These are phyloP conservation scores for Beroe ovata DNA, from an alignment of 37 sponge, comb jelly and placozoan genomes.

Conservation along the genomic window DNA sequence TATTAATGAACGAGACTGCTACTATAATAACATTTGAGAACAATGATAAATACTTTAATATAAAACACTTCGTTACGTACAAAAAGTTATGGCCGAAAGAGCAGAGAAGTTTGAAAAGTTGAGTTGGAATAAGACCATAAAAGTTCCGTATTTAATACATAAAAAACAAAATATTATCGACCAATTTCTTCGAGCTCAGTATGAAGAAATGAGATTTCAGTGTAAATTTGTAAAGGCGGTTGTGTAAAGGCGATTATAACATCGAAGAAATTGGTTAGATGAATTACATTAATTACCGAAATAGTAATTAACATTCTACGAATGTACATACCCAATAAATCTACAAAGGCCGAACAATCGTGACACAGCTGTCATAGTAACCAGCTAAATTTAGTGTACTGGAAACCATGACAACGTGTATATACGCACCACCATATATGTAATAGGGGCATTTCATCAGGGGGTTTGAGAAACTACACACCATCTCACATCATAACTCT, in stretches of 20 bases:
- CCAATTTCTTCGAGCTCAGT: background rate
- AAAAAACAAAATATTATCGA: conserved; percentile 16
- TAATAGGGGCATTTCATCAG: too few relatives aligned
- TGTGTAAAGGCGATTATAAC: too few relatives aligned
- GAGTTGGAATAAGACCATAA: conserved; percentile 33
- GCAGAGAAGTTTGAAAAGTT: background rate
- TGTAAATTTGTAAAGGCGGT: too few relatives aligned
- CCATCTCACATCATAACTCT: too few relatives aligned
- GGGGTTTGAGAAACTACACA: too few relatives aligned
- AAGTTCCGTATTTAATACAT: conserved; percentile 50
- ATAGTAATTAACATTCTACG: conserved; percentile 63
- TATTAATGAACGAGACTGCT: conserved; percentile 3
- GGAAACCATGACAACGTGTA: conserved; percentile 29
- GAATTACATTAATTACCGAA: conserved; percentile 47
- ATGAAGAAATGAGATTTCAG: too few relatives aligned
- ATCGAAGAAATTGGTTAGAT: background rate
- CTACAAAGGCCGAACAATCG: background rate
- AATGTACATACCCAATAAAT: conserved; percentile 45
- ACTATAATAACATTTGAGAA: conserved; percentile 36
- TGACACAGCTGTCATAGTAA: conserved; percentile 27
- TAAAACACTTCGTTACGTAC: conserved; percentile 55
- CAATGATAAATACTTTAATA: conserved; percentile 35
- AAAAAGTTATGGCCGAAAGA: conserved; percentile 31
- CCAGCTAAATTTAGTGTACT: conserved; percentile 50
- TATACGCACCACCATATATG: too few relatives aligned